phyloP scores from a whole-genome alignment of 1,140 invertebrate species.

The Cydia splendana region DNA sequence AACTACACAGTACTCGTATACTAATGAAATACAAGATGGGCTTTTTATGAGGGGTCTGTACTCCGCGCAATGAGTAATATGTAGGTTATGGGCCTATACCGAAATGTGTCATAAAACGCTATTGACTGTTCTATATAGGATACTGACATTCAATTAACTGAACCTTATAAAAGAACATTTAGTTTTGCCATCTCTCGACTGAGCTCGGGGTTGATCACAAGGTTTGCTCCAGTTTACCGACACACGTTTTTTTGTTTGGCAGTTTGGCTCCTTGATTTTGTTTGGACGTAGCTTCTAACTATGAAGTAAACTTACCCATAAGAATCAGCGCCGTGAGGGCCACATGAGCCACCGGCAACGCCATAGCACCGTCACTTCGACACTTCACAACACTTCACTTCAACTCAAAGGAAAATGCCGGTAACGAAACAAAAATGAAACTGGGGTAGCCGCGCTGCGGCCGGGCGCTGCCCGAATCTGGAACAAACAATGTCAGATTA shows the following conservation, averaged over 20 bases:
- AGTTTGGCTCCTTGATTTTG: too few species aligned
- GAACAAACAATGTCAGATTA: conserved; percentile 52
- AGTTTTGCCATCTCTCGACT: neutral
- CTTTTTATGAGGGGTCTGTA: too few species aligned
- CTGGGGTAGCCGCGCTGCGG: conserved; percentile 65
- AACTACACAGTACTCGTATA: conserved; percentile 3
- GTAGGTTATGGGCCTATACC: too few species aligned
- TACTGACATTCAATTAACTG: conserved; percentile 12
- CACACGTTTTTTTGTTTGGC: too few species aligned
- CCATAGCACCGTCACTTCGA: conserved; percentile 64
- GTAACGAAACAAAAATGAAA: conserved; percentile 49
- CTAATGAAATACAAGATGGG: too few species aligned
- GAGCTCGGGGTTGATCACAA: too few species aligned
- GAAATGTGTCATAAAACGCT: too few species aligned
- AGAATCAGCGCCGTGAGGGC: conserved; percentile 68
- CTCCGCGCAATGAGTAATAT: too few species aligned
- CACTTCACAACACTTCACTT: conserved; percentile 71
- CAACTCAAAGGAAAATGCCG: conserved; percentile 49
- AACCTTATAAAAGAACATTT: neutral
- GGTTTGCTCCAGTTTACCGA: too few species aligned
- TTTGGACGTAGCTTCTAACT: too few species aligned
- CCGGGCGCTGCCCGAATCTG: conserved; percentile 71
- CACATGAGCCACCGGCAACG: conserved; percentile 49
- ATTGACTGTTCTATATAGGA: too few species aligned
- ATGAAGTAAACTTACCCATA: conserved; percentile 54